Evolutionary conservation across 2,888 invertebrate species (phyloP).

Genomic region (Drosophila suboccidentalis): DNA sequence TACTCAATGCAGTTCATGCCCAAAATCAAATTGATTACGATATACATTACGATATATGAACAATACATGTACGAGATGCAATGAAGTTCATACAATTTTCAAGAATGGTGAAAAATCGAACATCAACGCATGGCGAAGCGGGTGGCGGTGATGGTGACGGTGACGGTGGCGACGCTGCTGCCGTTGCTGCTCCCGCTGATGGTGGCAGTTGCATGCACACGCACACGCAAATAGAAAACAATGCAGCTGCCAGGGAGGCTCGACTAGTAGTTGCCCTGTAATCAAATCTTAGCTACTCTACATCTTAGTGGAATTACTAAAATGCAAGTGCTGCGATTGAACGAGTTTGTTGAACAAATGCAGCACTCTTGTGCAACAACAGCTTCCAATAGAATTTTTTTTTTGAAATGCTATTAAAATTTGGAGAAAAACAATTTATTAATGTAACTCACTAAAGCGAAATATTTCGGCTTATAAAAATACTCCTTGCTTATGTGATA

Average conservation of each 20-base stretch:
- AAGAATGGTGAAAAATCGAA: conserved; percentile 75
- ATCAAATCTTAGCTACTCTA: too few relatives aligned
- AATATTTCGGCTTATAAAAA: too few relatives aligned
- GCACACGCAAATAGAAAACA: conserved; percentile 55
- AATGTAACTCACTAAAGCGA: too few relatives aligned
- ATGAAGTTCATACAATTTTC: conserved; percentile 40
- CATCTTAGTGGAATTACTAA: too few relatives aligned
- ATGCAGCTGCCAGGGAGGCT: not conserved
- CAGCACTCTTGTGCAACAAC: too few relatives aligned
- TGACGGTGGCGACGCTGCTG: conserved; percentile 7
- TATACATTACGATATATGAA: conserved; percentile 35
- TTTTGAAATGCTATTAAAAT: too few relatives aligned
- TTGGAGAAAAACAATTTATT: too few relatives aligned
- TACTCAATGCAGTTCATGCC: conserved; percentile 30
- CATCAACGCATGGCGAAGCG: conserved; percentile 63
- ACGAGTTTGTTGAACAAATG: too few relatives aligned
- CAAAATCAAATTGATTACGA: conserved; percentile 49
- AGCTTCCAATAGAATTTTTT: too few relatives aligned
- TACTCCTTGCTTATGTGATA: too few relatives aligned
- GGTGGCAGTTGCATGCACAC: conserved; percentile 50
- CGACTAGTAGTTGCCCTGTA: conserved; percentile 4
- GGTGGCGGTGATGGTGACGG: conserved; percentile 50
- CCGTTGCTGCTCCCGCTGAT: conserved; percentile 5
- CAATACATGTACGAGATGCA: conserved; percentile 11
- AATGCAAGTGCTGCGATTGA: too few relatives aligned